Evolutionary conservation across 2,888 invertebrate genomes (phyloP).

Genomic region (Penaeus monodon): DNA sequence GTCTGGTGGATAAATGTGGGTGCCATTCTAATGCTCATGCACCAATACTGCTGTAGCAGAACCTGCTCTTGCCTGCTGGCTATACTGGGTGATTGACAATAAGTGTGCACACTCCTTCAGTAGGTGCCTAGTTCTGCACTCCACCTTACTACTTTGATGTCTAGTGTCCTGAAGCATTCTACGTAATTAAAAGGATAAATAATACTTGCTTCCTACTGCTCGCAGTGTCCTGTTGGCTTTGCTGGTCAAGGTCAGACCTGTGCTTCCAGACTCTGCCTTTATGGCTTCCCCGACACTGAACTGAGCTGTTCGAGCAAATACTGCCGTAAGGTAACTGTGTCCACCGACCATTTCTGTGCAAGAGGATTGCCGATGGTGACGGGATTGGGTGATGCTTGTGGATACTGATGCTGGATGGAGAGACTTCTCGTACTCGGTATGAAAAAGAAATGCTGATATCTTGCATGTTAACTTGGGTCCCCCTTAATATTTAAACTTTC

Average conservation of each 20-base stretch:
- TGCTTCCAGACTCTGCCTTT: slow-evolving; percentile 84
- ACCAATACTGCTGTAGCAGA: no score
- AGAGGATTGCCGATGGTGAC: slow-evolving; percentile 74
- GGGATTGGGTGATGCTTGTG: slow-evolving; percentile 89
- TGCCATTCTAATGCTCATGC: no score
- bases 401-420: slow-evolving; percentile 87
- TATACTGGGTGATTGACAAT: no score
- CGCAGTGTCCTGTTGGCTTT: slow-evolving; percentile 85
- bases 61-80: no score
- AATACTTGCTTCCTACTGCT: not conserved
- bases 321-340: slow-evolving; percentile 85
- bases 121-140: no score
- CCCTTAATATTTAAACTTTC: slow-evolving; percentile 65
- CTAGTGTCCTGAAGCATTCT: no score
- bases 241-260: slow-evolving; percentile 90
- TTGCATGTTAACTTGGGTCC: slow-evolving; percentile 73
- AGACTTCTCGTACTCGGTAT: slow-evolving; percentile 77
- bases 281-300: slow-evolving; percentile 87
- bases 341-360: slow-evolving; percentile 76
- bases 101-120: no score
- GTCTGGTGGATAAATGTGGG: no score
- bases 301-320: slow-evolving; percentile 79
- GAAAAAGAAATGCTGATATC: slow-evolving; percentile 76
- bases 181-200: no score
- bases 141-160: no score